A percentile compares a stretch with the other conserved stretches of the same genome.
Evolutionary conservation across 2,113 vertebrate genomes (phyloP).

Genomic region (Saimiri boliviensis): DNA sequence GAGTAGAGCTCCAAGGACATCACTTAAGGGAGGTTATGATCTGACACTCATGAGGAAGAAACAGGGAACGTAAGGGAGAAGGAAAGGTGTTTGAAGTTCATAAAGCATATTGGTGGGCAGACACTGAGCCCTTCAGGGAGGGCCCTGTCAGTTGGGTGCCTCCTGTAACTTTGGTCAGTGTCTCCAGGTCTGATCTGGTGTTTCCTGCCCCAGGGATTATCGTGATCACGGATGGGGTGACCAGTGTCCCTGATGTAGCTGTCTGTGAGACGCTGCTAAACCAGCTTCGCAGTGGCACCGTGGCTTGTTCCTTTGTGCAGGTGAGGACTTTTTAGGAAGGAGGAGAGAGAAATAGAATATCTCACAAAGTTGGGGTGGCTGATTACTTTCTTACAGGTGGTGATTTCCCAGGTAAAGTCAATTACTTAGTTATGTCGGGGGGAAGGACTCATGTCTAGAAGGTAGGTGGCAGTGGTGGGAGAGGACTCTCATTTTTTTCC

Average conservation of each 20-base stretch:
- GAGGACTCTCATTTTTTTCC: neutral
- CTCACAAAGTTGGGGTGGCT: neutral
- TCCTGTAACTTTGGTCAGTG: neutral
- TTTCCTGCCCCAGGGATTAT: slow-evolving; percentile 90
- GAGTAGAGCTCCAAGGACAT: neutral
- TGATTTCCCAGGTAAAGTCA: neutral
- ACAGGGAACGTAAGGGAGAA: neutral
- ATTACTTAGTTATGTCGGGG: neutral
- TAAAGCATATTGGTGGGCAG: neutral
- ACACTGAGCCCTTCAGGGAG: neutral
- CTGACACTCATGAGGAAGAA: neutral
- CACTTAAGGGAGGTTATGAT: neutral
- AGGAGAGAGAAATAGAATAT: neutral
- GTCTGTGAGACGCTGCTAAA: slow-evolving; percentile 97
- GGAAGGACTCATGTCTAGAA: neutral
- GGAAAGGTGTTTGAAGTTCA: neutral
- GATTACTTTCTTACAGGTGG: neutral
- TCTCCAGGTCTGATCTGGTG: neutral
- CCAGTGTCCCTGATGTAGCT: slow-evolving; percentile 97
- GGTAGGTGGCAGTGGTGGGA: neutral
- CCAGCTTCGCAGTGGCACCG: slow-evolving; percentile 96
- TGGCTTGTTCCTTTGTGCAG: slow-evolving; percentile 98
- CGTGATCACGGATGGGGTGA: slow-evolving; percentile 98
- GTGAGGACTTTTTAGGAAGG: slow-evolving; percentile 77
- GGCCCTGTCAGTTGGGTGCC: neutral